phyloP scores from a whole-genome alignment of 2,113 vertebrate species.

The Corydoras maculifer region DNA sequence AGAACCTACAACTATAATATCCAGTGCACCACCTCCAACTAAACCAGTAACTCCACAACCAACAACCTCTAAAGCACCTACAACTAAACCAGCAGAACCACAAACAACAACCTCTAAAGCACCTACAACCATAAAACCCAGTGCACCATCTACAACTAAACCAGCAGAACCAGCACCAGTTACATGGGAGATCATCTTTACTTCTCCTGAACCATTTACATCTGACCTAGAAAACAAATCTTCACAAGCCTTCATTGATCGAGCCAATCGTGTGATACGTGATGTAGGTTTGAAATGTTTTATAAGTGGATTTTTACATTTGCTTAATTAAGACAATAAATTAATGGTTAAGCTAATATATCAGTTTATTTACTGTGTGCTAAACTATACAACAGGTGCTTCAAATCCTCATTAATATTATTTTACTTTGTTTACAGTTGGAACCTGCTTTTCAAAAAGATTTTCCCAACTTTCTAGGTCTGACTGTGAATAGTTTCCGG shows the following conservation, averaged over 20 bases:
- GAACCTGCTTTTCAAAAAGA: neutral
- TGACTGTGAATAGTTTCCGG: neutral
- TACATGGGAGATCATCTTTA: neutral
- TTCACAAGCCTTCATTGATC: neutral
- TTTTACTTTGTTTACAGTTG: constrained; percentile 14
- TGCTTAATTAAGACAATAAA: too few species aligned
- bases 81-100: neutral
- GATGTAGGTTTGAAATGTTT: neutral
- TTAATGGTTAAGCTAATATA: too few species aligned
- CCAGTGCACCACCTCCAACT: too few species aligned
- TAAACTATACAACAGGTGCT: too few species aligned
- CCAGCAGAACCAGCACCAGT: neutral
- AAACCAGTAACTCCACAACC: too few species aligned
- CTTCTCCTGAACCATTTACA: constrained; percentile 1
- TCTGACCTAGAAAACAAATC: neutral
- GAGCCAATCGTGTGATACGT: neutral
- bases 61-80: too few species aligned
- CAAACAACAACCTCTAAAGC: neutral
- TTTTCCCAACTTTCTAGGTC: neutral
- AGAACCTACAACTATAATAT: too few species aligned
- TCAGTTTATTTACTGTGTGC: too few species aligned
- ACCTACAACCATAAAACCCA: too few species aligned
- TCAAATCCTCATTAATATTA: too few species aligned
- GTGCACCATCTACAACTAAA: too few species aligned
- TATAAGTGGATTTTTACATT: too few species aligned